phyloP scores from a whole-genome alignment of 1,140 invertebrate genomes.

The Brachionus asplanchnoidis region DNA sequence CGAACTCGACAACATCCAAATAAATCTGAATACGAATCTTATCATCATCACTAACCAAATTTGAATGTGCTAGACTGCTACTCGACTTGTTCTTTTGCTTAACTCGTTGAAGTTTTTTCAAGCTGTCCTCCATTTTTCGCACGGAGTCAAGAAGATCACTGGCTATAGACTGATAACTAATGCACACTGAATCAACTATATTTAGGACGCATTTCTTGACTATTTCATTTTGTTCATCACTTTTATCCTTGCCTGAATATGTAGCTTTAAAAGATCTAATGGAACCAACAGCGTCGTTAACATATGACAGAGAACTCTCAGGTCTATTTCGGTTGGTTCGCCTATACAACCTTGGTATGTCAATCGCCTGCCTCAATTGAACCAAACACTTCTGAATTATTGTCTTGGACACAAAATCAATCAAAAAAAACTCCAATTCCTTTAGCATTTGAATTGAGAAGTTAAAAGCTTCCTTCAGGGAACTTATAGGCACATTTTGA shows the following conservation, averaged over 20 bases:
- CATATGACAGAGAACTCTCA: not conserved
- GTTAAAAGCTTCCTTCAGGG: not conserved
- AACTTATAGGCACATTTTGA: not conserved
- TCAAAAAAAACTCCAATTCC: not conserved
- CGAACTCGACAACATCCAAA: constrained; percentile 69
- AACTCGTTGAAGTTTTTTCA: constrained; percentile 78
- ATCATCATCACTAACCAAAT: constrained; percentile 71
- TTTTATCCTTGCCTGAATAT: constrained; percentile 46
- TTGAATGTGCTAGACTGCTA: constrained; percentile 45
- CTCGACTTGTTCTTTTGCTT: constrained; percentile 60
- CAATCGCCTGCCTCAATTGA: constrained; percentile 65
- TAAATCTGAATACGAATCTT: constrained; percentile 84
- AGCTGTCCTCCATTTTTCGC: constrained; percentile 86
- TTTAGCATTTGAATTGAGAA: not conserved
- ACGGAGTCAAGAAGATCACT: constrained; percentile 82
- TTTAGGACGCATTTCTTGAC: not conserved
- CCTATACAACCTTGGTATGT: constrained; percentile 83
- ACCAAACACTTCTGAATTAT: constrained; percentile 51
- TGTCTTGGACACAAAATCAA: constrained; percentile 48
- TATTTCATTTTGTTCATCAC: not conserved
- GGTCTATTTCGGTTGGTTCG: constrained; percentile 76
- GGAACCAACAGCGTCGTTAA: constrained; percentile 62
- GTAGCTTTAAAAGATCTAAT: constrained; percentile 61
- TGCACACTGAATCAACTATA: constrained; percentile 35
- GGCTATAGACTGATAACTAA: constrained; percentile 73